These are phyloP conservation scores for Parnassius smintheus DNA, from an alignment of 2,888 invertebrate genomes.

Conservation along the genomic window DNA sequence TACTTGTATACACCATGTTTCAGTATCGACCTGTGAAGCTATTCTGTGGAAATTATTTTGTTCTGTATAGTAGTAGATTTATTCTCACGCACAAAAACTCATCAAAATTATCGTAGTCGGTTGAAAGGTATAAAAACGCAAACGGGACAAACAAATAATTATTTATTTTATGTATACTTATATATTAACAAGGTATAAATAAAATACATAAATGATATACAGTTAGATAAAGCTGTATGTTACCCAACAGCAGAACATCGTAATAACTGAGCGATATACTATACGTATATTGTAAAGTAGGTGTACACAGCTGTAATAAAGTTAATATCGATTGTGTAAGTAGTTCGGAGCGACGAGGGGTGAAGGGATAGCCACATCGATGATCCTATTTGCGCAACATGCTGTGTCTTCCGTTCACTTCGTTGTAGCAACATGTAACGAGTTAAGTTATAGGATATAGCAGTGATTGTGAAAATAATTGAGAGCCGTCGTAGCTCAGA, in stretches of 20 bases:
- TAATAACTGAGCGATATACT: slow-evolving; percentile 12
- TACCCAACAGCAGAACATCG: slow-evolving; percentile 3
- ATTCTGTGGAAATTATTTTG: too few relatives aligned
- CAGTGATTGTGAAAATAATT: not conserved
- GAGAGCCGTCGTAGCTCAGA: too few relatives aligned
- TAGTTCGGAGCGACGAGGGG: slow-evolving; percentile 2
- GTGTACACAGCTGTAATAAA: slow-evolving; percentile 9
- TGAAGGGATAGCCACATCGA: slow-evolving; percentile 17
- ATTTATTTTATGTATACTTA: too few relatives aligned
- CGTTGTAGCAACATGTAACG: slow-evolving; percentile 41
- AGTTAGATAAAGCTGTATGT: not conserved
- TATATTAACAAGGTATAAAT: too few relatives aligned
- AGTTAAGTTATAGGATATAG: slow-evolving; percentile 28
- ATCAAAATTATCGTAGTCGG: too few relatives aligned
- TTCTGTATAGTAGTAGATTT: too few relatives aligned
- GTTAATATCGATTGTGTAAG: slow-evolving; percentile 23
- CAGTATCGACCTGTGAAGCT: too few relatives aligned
- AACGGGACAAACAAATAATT: too few relatives aligned
- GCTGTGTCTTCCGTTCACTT: slow-evolving; percentile 59
- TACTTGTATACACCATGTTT: too few relatives aligned
- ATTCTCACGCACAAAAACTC: too few relatives aligned
- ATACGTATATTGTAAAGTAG: slow-evolving; percentile 12
- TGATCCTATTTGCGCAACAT: slow-evolving; percentile 52
- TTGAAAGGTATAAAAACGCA: too few relatives aligned
- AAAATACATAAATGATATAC: not conserved